Evolutionary conservation across 1,140 invertebrate species (phyloP), one percentile per base, ranked within the genome.

Genomic region (Mya arenaria): DNA sequence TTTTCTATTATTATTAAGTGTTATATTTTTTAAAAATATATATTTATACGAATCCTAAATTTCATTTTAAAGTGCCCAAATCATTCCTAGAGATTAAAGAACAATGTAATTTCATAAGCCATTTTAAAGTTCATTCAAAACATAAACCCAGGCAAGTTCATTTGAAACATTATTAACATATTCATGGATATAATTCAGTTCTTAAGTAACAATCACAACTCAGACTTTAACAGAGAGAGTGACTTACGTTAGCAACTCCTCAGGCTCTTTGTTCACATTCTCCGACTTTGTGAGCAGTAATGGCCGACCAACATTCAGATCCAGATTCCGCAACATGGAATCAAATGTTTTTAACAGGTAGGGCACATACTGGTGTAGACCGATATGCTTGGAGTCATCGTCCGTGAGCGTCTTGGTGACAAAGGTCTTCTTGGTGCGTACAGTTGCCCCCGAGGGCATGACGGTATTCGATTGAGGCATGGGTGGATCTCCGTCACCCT

Each of bases 401-500:
- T 99, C 98, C 41, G 89, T 89, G 52, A 90, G 77, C 86, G 91
- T 91, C 84, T 90, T 92, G 85, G 91, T 92, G 4, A 93, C 87
- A 84, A 91, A 93, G 0, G 98, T 99, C 91, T 99, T 99, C 91
- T 99, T 99, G 0, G 99, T 97, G 37, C 91, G 79, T 65, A 99
- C 94, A 0, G 98, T 98, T 92, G 98, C 98, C 0, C 97, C 98
- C 0, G 98, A 99, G 0, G 98, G 98, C 48, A 99, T 93, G 1
- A 97, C 97, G 0, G 97, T 97, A 65, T 98, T 97, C 0, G 97
- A 98, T 84, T 98, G 94, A 0, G 98, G 98, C 98, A 99, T 99
- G 0, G 98, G 98, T 10, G 98, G 98, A 91, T 99, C 98, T 0
- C 94, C 98, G 93, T 99, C 99, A 91, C 99, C 99, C 92, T 99